Percentiles rank a stretch among this genome's conserved stretches.
Conservation (phyloP, 2,797 vertebrate genomes). For the Lemur catta region DNA sequence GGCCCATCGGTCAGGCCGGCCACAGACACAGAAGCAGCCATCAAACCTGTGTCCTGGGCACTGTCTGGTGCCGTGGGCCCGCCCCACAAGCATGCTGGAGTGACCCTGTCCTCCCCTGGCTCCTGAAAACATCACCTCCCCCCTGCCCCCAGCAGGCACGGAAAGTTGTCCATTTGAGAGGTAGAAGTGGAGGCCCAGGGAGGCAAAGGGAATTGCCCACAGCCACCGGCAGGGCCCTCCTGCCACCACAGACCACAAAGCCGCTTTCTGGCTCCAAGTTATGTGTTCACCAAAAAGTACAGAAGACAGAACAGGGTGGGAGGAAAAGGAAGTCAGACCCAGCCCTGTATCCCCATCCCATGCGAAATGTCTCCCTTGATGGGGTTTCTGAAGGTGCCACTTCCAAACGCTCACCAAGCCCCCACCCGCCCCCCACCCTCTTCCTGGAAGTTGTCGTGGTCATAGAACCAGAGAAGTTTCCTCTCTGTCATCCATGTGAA, state of each 20-base stretch:
- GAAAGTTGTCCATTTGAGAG: background rate
- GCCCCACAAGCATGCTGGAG: background rate
- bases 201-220: slow-evolving; percentile 68
- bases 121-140: background rate
- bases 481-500: slow-evolving; percentile 59
- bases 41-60: background rate
- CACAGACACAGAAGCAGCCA: background rate
- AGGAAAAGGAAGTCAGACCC: slow-evolving; percentile 21
- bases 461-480: slow-evolving; percentile 53
- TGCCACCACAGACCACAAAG: slow-evolving; percentile 62
- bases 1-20: background rate
- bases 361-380: background rate
- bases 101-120: background rate
- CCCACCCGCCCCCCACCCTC: background rate
- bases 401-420: slow-evolving; percentile 48
- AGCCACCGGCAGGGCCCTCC: slow-evolving; percentile 1
- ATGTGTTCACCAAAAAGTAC: slow-evolving; percentile 55
- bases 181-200: slow-evolving; percentile 26
- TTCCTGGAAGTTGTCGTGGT: slow-evolving; percentile 72
- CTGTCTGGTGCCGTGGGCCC: background rate
- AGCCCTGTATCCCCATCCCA: background rate
- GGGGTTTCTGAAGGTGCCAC: background rate
- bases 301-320: background rate
- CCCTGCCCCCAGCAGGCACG: too few relatives aligned
- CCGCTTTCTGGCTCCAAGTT: slow-evolving; percentile 20